phyloP scores from a whole-genome alignment of 2,113 vertebrate species.

The Machaerirhynchus nigripectus region DNA sequence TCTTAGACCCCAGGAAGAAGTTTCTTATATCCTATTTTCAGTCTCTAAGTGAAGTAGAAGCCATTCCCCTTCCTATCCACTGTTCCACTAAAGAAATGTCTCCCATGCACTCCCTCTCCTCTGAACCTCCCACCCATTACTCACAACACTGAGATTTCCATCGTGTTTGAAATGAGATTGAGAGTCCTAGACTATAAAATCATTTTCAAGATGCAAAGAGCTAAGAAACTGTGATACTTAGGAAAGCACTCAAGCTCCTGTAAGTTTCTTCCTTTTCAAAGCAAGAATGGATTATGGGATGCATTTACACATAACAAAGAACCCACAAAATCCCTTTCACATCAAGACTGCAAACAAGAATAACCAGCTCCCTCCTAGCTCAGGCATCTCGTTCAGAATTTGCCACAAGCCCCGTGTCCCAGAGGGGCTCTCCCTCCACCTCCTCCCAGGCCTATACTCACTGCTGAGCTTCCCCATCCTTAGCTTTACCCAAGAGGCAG shows the following conservation, averaged over 20 bases:
- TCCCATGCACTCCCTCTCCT: neutral
- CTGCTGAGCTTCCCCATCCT: neutral
- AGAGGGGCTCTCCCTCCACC: neutral
- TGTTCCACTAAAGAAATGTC: neutral
- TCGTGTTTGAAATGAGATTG: neutral
- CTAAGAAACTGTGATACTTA: neutral
- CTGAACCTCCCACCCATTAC: neutral
- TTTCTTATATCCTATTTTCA: neutral
- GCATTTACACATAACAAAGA: neutral
- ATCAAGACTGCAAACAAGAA: neutral
- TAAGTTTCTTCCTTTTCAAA: neutral
- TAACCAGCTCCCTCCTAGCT: neutral
- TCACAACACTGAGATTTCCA: neutral
- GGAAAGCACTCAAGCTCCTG: neutral
- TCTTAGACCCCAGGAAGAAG: neutral
- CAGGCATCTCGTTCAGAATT: fast-evolving
- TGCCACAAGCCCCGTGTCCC: fast-evolving
- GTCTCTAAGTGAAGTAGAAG: neutral
- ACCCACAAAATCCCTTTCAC: neutral
- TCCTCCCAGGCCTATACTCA: neutral
- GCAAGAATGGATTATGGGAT: neutral
- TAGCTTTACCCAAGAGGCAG: neutral
- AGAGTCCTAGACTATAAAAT: neutral
- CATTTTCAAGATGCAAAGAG: neutral
- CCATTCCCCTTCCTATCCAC: neutral